Base-by-base conservation (phyloP, 2,888 invertebrate genomes). In the Ophion costatus region DNA sequence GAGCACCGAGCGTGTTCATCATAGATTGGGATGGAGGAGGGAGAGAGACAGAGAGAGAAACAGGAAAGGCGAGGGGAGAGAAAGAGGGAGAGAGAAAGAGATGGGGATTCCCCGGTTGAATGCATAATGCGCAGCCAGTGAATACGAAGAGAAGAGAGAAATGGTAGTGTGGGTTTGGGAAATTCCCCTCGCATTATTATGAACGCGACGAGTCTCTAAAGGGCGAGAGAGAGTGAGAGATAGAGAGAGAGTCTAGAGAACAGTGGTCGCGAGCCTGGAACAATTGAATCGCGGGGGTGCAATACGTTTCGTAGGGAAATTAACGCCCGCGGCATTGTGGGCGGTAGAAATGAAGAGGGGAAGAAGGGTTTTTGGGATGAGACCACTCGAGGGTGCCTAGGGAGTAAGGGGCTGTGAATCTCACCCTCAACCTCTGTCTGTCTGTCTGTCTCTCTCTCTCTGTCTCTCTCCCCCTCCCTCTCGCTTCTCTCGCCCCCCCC, bases 261-360 rank as follows among this genome's bases (percentile, higher is more conserved):
- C 86, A 84, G 88, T 87, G 88, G 76, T 88, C 87, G 86, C 84
- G 86, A 85, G 87, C 81, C 84, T 88, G 90, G 90, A 91, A 92
- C 92, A 92, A 92, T 92, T 92, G 92, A 92, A 93, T 93, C 91
- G 92, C 90, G 88, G 84, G 91, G 90, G 88, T 91, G 92, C 91
- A 92, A 92, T 93, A 91, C 90, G 91, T 92, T 92, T 92, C 92
- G 92, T 88, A 90, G 91, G 88, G 89, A 92, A 93, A 93, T 93
- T 93, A 93, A 92, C 92, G 92, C 93, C 91, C 89, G 91, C 89
- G 90, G 93, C 88, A 92, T 91, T 92, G 91, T 90, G 88, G 88
- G 86, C 87, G 64, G 56, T 63, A 64, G 71, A 69, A 69, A 78
- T 69, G 77, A 14, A 42, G 82, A 51, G 63, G 59, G 56, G 63